phyloP scores from a whole-genome alignment of 2,797 vertebrate species.

The Takifugu rubripes region DNA sequence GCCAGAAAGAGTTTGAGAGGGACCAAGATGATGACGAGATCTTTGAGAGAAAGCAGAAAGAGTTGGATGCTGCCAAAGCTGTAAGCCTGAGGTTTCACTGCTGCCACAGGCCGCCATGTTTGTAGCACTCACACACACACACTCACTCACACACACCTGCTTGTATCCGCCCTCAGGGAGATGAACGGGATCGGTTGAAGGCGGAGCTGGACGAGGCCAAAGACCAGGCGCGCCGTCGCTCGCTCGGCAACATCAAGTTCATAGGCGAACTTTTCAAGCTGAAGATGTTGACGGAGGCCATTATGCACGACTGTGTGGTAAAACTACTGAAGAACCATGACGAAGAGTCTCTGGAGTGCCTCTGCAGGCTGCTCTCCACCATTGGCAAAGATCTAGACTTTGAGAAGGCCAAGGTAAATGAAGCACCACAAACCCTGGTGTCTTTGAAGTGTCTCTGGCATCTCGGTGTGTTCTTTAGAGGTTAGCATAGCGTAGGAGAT shows the following conservation, averaged over 20 bases:
- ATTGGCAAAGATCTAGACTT: constrained; percentile 99
- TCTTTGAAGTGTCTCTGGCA: background rate
- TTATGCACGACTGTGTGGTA: constrained; percentile 98
- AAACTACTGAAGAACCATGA: constrained; percentile 98
- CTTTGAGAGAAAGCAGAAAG: constrained; percentile 96
- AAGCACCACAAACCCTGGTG: background rate
- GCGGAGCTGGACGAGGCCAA: constrained; percentile 84
- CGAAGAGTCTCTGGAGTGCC: constrained; percentile 95
- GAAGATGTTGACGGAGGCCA: constrained; percentile 97
- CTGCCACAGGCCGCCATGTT: too few relatives aligned
- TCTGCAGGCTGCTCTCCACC: constrained; percentile 93
- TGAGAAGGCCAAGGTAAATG: constrained; percentile 87
- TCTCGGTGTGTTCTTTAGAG: too few relatives aligned
- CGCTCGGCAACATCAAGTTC: constrained; percentile 97
- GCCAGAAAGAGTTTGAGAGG: constrained; percentile 99
- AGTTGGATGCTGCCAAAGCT: constrained; percentile 87
- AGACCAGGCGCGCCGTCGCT: constrained; percentile 89
- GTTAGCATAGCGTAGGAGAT: too few relatives aligned
- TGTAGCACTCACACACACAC: background rate
- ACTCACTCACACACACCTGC: background rate
- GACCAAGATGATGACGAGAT: constrained; percentile 96
- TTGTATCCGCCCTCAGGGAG: constrained; percentile 68
- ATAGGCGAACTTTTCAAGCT: constrained; percentile 97
- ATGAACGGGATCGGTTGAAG: constrained; percentile 88
- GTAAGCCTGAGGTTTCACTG: constrained; percentile 57